Evolutionary conservation across 2,888 invertebrate genomes (phyloP), one percentile per base, ranked within the genome.

Genomic region (Drosophila melanosoma): DNA sequence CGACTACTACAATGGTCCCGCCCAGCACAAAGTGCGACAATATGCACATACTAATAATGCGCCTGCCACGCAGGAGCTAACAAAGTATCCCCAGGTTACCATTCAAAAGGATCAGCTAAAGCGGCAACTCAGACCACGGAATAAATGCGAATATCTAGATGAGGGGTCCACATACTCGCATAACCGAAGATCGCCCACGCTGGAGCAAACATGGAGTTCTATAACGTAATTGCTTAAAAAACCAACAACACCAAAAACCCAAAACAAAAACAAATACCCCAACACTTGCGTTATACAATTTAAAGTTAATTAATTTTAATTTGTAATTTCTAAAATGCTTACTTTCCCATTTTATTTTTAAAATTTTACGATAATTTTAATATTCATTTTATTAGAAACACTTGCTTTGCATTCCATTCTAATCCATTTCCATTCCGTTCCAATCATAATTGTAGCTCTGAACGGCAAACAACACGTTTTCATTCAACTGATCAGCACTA

Each of bases 401-500:
- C 11, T 26, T n/a, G 1, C 26, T 38, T 56, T 38, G 35, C 23
- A 23, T 54, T 11, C 29, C 29, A 26, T 29, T 11, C 23, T 26
- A 38, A 54, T 35, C 33, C 15, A 4, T 29, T 33, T 52, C 3
- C 36, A 59, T 60, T 26, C 17, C 23, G 29, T 20, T 35, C 35
- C 11, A 40, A 29, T 33, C 36, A 15, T 32, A 15, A 20, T 79
- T 61, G 2, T 49, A 90, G 90, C 26, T 49, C 78, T 3, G 79
- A 77, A 36, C 71, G 69, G 3, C 69, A 73, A 11, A 8, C 76
- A 5, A 12, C 74, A 2, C 70, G 71, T 12, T 77, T 61, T 17
- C 87, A 70, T n/a, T 70, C 86, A 12, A 56, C 83, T 0, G 82
- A 87, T 54, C 79, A 90, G 64, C 90, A 90, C 62, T 91, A 91